A percentile compares a stretch with the other conserved stretches of the same genome.
These are phyloP conservation scores for Julus scandinavius DNA, from an alignment of 2,888 invertebrate genomes.

Conservation along the genomic window DNA sequence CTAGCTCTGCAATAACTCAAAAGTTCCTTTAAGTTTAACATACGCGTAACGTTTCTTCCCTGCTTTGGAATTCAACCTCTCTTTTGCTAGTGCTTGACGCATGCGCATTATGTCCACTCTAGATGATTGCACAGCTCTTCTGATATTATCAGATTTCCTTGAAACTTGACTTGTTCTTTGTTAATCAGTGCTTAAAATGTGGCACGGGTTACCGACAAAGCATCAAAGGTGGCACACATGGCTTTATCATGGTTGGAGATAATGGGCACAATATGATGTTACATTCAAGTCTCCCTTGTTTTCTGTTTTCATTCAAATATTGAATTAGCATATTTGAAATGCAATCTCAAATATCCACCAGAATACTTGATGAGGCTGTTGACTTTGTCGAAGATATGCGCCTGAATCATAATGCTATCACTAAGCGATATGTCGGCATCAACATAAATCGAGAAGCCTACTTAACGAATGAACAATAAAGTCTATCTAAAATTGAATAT, in stretches of 20 bases:
- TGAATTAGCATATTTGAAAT: not conserved
- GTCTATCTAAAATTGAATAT: not conserved
- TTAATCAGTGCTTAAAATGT: not conserved
- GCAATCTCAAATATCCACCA: not conserved
- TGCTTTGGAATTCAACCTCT: constrained; percentile 13
- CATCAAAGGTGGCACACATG: not conserved
- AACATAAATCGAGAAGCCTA: not conserved
- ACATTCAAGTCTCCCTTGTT: not conserved
- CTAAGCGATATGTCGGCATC: not conserved
- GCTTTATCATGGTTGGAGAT: not conserved
- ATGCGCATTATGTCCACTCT: not conserved
- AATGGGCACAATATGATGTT: not conserved
- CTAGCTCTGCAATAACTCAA: not conserved
- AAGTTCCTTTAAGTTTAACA: not conserved
- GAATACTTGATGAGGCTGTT: not conserved
- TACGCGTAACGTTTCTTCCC: not conserved
- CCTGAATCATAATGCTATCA: not conserved
- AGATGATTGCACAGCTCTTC: not conserved
- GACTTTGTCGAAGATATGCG: not conserved
- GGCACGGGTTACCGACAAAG: not conserved
- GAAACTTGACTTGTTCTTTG: not conserved
- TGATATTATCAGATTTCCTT: not conserved
- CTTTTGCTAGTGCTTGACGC: not conserved
- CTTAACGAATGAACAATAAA: not conserved
- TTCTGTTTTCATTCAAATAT: not conserved